Conservation (phyloP, 2,888 invertebrate genomes). For the Elmis aenea region DNA sequence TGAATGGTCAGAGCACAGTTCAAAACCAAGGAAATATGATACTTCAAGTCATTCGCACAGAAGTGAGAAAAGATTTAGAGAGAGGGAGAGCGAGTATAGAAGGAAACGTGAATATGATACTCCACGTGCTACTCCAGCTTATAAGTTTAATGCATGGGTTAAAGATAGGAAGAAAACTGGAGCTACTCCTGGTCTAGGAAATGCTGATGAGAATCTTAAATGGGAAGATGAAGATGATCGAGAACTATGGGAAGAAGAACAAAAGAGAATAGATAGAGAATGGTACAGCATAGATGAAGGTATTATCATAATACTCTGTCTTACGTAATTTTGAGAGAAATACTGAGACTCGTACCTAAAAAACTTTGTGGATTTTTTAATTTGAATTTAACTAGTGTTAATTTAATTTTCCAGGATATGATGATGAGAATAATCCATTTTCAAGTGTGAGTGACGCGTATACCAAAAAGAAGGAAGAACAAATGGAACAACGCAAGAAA, state of each 20-base stretch:
- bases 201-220: conserved; percentile 53
- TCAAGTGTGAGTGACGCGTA: conserved; percentile 86
- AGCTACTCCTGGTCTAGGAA: conserved; percentile 55
- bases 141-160: conserved; percentile 78
- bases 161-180: conserved; percentile 62
- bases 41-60: conserved; percentile 45
- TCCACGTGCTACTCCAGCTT: conserved; percentile 79
- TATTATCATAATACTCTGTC: conserved; percentile 25
- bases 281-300: conserved; percentile 96
- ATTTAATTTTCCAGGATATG: conserved; percentile 60
- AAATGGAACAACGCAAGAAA: conserved; percentile 83
- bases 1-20: conserved; percentile 42
- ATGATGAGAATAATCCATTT: conserved; percentile 91
- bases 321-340: no score
- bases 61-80: conserved; percentile 46
- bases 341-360: not conserved
- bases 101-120: conserved; percentile 57
- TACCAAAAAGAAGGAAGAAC: conserved; percentile 87
- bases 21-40: conserved; percentile 28
- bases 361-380: no score
- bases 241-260: conserved; percentile 85
- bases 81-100: conserved; percentile 21
- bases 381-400: not conserved
- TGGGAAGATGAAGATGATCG: conserved; percentile 68
- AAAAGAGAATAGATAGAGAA: conserved; percentile 84